Base-by-base conservation (phyloP, 2,797 vertebrate genomes). In the Linurgus olivaceus region DNA sequence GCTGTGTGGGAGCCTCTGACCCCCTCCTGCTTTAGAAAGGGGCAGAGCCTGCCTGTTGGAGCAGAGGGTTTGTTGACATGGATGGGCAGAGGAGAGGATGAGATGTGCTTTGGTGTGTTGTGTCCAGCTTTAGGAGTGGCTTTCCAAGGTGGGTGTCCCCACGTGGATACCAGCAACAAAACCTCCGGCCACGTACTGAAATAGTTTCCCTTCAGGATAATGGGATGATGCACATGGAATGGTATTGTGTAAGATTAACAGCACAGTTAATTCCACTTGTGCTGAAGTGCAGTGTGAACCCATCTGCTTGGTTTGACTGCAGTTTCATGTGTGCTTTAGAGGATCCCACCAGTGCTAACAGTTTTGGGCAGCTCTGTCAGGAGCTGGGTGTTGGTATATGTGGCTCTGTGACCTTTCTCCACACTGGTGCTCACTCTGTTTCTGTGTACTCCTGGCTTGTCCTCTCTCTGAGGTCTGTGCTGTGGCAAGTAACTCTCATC, bases 141-240 rank as follows among this genome's bases (percentile, higher is more conserved):
- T 87, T 51, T 51, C 35, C 18, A 29, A 37, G 20, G 13, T 57
- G 23, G 1, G 6, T 59, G 18, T 63, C 59, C 29, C 33, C 16
- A 37, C 14, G 35, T 20, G 35, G 26, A 54, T 19, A 19, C 2
- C 5, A 33, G 38, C 13, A 25, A 72, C 17, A 48, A 73, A 88
- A 38, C 40, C 21, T 80, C 63, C 0, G 1, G 37, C 37, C 31
- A 4, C 0, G 1, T 33, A 29, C 24, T 83, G 23, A 31, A 83
- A 31, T 48, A 29, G 16, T 65, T 79, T 51, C n/a, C 40, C 63
- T 37, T 59, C 15, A 42, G 21, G 14, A 8, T 72, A 58, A 54
- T 31, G 57, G 37, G 33, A 29, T 70, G 47, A 55, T 72, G 38
- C 23, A 16, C 26, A 4, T 26, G 45, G 78, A 55, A 70, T 54